Evolutionary conservation across 2,113 vertebrate species (phyloP).

Genomic region (Xenopus tropicalis): DNA sequence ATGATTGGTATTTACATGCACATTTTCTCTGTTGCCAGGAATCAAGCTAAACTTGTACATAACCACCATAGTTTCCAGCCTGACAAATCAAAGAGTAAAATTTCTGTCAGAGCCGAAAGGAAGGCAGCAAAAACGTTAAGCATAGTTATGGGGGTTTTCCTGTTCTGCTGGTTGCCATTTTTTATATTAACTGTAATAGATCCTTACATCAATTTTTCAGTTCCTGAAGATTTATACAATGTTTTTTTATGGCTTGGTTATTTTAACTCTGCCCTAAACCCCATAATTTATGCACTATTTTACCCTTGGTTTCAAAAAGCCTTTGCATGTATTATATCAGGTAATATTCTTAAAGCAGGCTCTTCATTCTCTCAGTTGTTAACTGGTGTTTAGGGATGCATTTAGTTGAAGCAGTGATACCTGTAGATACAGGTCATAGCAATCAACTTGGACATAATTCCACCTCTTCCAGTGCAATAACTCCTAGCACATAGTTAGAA

Average conservation of each 20-base stretch:
- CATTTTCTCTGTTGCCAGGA: constrained; percentile 56
- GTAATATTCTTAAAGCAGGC: constrained; percentile 50
- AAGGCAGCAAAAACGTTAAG: constrained; percentile 57
- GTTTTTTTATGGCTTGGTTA: constrained; percentile 56
- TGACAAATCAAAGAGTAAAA: constrained; percentile 16
- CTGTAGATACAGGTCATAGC: too few relatives aligned
- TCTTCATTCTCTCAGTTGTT: not conserved
- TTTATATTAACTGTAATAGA: constrained; percentile 56
- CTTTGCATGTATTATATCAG: constrained; percentile 53
- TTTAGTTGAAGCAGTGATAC: too few relatives aligned
- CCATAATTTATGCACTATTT: constrained; percentile 61
- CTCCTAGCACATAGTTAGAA: too few relatives aligned
- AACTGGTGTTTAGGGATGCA: too few relatives aligned
- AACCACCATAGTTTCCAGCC: constrained; percentile 40
- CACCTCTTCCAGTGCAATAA: too few relatives aligned
- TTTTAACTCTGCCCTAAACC: constrained; percentile 61
- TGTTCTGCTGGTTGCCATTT: constrained; percentile 59
- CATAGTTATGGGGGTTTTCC: constrained; percentile 57
- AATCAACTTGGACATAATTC: too few relatives aligned
- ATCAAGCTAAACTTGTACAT: constrained; percentile 40
- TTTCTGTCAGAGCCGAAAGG: constrained; percentile 50
- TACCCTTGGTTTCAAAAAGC: constrained; percentile 60
- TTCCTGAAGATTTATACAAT: constrained; percentile 52
- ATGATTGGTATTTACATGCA: constrained; percentile 59
- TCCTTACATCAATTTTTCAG: constrained; percentile 57